Evolutionary conservation across 2,888 invertebrate genomes (phyloP).

Genomic region (Caenorhabditis sp.): DNA sequence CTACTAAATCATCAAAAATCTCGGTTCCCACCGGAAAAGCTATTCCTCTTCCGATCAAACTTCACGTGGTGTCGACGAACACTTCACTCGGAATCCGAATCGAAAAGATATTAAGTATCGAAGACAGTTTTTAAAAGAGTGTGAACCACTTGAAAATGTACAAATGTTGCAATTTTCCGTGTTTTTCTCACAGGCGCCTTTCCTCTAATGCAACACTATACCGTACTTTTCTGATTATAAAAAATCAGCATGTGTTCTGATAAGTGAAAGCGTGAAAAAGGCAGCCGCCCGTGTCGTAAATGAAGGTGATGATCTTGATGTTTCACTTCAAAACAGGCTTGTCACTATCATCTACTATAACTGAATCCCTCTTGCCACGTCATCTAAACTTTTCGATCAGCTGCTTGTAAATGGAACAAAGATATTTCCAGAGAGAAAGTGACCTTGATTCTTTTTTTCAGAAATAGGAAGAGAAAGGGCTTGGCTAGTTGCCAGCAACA

Average conservation of each 20-base stretch:
- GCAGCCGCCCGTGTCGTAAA: conserved; percentile 35
- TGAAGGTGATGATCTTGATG: conserved; percentile 57
- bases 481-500: conserved; percentile 51
- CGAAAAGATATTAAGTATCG: conserved; percentile 32
- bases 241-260: conserved; percentile 40
- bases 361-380: not conserved
- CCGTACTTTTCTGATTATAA: conserved; percentile 11
- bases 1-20: conserved; percentile 34
- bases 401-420: conserved; percentile 39
- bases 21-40: not conserved
- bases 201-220: not conserved
- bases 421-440: conserved; percentile 12
- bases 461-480: conserved; percentile 13
- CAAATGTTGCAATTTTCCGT: conserved; percentile 18
- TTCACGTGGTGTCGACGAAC: conserved; percentile 33
- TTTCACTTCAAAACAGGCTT: conserved; percentile 47
- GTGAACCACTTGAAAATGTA: conserved; percentile 35
- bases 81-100: conserved; percentile 20
- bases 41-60: conserved; percentile 38
- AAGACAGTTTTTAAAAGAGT: conserved; percentile 39
- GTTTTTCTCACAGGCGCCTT: not conserved
- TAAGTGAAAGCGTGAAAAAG: conserved; percentile 56
- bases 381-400: conserved; percentile 20
- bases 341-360: conserved; percentile 31
- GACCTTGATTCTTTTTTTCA: conserved; percentile 40